Base-by-base conservation (phyloP, 2,797 vertebrate species). In the Betta splendens region DNA sequence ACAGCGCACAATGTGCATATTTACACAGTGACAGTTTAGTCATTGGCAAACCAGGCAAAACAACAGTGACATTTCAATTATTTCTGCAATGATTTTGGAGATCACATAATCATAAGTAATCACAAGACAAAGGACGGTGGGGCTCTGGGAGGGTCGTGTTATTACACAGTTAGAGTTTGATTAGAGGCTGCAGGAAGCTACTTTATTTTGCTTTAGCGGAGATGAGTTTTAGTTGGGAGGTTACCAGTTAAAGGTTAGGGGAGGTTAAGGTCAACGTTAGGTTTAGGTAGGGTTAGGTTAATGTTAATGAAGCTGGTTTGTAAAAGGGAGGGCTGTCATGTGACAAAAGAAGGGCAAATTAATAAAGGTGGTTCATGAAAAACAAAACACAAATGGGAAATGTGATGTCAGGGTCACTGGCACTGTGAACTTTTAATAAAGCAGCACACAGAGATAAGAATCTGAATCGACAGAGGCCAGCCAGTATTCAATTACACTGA, bases 231-330 rank as follows among this genome's bases (percentile, higher is more conserved):
- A 80, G 85, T 84, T 21, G 17, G 79, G 69, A 72, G 74, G 70
- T 84, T 65, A 74, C 57, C 47, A 64, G 78, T 79, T 81, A 65
- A 64, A 86, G 88, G 89, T 92, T 85, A 82, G 85, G 67, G 79
- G 65, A 85, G 78, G 84, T 87, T 79, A 69, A 74, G 79, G 80
- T 75, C 47, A 77, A 72, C 48, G 75, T 89, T 85, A 85, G 83
- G 73, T 80, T 80, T 64, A 79, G 69, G n/a, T n/a, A n/a, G n/a
- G n/a, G 83, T 92, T 78, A 82, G 84, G 77, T 83, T 77, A 72
- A 69, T 67, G 86, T 94, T 94, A 95, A 94, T 93, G 86, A 92
- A 94, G 93, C 91, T 87, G 90, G 87, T 81, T 87, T 81, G 64
- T 89, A 69, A 85, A 86, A 82, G 83, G 68, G 32, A 75, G 80